Percentiles rank a stretch among this genome's conserved stretches.
phyloP scores from a whole-genome alignment of 2,797 vertebrate species.

The Epinephelus awoara region DNA sequence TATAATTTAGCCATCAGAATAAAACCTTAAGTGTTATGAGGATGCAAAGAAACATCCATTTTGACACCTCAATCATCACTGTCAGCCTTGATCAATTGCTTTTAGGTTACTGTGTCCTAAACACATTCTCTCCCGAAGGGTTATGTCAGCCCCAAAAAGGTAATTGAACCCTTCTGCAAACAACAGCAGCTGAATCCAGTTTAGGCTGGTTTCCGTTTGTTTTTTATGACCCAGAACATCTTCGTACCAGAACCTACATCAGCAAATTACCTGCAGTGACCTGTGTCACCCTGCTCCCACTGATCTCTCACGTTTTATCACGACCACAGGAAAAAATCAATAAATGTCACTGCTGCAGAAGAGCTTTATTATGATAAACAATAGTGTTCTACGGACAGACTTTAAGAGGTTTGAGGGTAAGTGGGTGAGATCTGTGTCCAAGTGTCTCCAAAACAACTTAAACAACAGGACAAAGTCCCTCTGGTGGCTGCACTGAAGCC shows the following conservation, averaged over 20 bases:
- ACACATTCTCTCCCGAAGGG: conserved; percentile 1
- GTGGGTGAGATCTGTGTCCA: not conserved
- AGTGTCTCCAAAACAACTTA: conserved; percentile 19
- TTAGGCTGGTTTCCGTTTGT: conserved; percentile 20
- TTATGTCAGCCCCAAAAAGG: not conserved
- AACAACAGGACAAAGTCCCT: conserved; percentile 58
- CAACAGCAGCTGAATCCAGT: conserved; percentile 33
- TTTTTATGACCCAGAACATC: conserved; percentile 14
- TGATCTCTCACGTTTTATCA: not conserved
- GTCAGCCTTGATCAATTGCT: not conserved
- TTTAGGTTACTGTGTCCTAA: not conserved
- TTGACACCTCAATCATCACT: not conserved
- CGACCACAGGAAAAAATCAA: not conserved
- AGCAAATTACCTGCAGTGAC: conserved; percentile 1
- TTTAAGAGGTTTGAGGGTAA: not conserved
- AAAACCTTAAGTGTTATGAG: not conserved
- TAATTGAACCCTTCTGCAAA: conserved; percentile 45
- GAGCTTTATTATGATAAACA: too few species aligned
- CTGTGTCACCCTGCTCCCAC: not conserved
- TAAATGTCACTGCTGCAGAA: not conserved
- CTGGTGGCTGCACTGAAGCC: conserved; percentile 43
- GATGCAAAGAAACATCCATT: not conserved
- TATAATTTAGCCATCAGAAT: not conserved
- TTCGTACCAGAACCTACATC: not conserved
- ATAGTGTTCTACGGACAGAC: too few species aligned